Evolutionary conservation across 2,113 vertebrate genomes (phyloP).

Genomic region (Callaeas wilsoni): DNA sequence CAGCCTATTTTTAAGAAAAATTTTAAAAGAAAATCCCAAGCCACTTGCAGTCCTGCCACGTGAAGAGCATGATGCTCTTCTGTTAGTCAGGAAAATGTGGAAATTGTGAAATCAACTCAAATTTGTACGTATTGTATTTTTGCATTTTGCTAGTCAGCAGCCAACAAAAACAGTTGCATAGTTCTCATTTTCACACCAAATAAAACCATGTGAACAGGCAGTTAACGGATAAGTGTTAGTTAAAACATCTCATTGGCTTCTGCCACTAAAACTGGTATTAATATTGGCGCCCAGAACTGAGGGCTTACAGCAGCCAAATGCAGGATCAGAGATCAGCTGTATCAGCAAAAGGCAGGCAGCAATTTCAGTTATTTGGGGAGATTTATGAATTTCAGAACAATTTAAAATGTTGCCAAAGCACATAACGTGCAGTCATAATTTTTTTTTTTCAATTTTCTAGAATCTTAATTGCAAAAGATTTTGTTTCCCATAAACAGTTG

Average conservation of each 20-base stretch:
- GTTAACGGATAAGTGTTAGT: not conserved
- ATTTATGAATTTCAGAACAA: not conserved
- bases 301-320: not conserved
- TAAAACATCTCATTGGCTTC: not conserved
- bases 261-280: not conserved
- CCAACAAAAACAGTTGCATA: not conserved
- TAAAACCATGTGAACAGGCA: not conserved
- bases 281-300: not conserved
- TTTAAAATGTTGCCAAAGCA: not conserved
- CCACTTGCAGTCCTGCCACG: accelerated
- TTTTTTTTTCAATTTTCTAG: not conserved
- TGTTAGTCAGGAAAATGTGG: not conserved
- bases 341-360: not conserved
- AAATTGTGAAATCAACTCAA: not conserved
- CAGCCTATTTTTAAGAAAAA: not conserved
- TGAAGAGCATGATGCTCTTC: accelerated
- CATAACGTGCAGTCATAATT: too few species aligned
- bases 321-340: not conserved
- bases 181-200: not conserved
- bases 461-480: not conserved
- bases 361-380: not conserved
- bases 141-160: not conserved
- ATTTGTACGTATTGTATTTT: not conserved
- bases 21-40: not conserved
- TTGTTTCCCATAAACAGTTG: not conserved